phyloP scores from a whole-genome alignment of 1,140 invertebrate genomes.

The Drosophila bocki region DNA sequence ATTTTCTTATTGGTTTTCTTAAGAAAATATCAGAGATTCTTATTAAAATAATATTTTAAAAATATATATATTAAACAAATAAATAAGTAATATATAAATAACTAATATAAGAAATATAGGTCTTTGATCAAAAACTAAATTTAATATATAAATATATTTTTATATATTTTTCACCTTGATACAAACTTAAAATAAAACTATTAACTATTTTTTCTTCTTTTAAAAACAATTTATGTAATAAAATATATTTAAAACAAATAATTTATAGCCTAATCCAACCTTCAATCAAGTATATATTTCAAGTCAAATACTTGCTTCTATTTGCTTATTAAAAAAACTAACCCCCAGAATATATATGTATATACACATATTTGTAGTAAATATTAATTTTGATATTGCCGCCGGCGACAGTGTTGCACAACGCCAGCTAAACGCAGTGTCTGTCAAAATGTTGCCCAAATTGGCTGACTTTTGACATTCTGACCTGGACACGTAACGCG shows the following conservation, averaged over 20 bases:
- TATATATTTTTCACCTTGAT: too few species aligned
- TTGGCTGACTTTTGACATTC: slow-evolving; percentile 79
- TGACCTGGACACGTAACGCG: slow-evolving; percentile 77
- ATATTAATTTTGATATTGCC: neutral
- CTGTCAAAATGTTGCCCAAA: slow-evolving; percentile 75
- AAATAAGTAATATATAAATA: too few species aligned
- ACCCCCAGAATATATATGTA: neutral
- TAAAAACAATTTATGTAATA: too few species aligned
- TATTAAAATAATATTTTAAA: too few species aligned
- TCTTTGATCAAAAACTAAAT: too few species aligned
- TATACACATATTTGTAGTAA: neutral
- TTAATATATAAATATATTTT: too few species aligned
- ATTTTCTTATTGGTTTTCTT: neutral
- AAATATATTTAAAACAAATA: too few species aligned
- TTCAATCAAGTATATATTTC: neutral
- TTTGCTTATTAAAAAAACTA: neutral
- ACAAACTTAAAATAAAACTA: too few species aligned
- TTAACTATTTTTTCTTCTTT: too few species aligned
- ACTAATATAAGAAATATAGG: too few species aligned
- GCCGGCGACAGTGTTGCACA: slow-evolving; percentile 32
- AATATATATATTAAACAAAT: too few species aligned
- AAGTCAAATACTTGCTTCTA: neutral
- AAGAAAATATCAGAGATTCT: neutral
- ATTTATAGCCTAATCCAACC: too few species aligned
- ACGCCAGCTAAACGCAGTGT: slow-evolving; percentile 40